Percentiles rank a stretch among this genome's conserved stretches.
These are phyloP conservation scores for Caenorhabditis sp. DNA, from an alignment of 2,888 invertebrate genomes.

Conservation along the genomic window DNA sequence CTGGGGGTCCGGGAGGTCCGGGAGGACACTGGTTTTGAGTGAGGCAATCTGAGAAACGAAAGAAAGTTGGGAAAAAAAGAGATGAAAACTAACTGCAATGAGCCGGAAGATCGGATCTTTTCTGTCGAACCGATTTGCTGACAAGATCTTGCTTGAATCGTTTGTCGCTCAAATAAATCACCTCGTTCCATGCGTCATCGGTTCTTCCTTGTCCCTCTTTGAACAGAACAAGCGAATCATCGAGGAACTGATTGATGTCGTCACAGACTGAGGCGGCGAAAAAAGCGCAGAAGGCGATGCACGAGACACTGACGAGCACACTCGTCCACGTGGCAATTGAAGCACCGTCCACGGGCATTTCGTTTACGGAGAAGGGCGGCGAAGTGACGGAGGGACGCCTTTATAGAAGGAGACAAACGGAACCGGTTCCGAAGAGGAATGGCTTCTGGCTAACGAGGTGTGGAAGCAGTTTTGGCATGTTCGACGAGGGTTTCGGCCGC, in stretches of 20 bases:
- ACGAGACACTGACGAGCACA: conserved; percentile 51
- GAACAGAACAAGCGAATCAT: conserved; percentile 49
- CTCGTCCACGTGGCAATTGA: conserved; percentile 56
- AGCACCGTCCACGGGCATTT: conserved; percentile 53
- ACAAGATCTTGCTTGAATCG: conserved; percentile 21
- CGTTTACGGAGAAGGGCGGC: background rate
- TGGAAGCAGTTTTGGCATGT: conserved; percentile 52
- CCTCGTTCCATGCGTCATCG: conserved; percentile 62
- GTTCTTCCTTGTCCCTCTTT: conserved; percentile 49
- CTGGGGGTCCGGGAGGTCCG: conserved; percentile 65
- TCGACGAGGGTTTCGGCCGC: conserved; percentile 23
- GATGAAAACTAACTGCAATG: conserved; percentile 51
- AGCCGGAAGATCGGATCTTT: conserved; percentile 50
- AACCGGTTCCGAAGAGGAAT: conserved; percentile 34
- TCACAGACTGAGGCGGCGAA: conserved; percentile 56
- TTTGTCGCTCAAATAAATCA: conserved; percentile 41
- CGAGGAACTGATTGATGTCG: conserved; percentile 63
- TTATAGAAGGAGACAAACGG: conserved; percentile 1
- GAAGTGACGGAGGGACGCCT: background rate
- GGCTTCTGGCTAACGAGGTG: conserved; percentile 49
- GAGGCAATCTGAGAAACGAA: conserved; percentile 38
- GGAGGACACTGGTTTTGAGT: conserved; percentile 62
- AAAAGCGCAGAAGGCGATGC: conserved; percentile 51
- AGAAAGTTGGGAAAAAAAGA: too few relatives aligned
- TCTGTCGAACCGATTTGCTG: conserved; percentile 20